Percentiles rank a stretch among this genome's conserved stretches.
Evolutionary conservation across 2,113 vertebrate species (phyloP).

Genomic region (Gambusia holbrooki): DNA sequence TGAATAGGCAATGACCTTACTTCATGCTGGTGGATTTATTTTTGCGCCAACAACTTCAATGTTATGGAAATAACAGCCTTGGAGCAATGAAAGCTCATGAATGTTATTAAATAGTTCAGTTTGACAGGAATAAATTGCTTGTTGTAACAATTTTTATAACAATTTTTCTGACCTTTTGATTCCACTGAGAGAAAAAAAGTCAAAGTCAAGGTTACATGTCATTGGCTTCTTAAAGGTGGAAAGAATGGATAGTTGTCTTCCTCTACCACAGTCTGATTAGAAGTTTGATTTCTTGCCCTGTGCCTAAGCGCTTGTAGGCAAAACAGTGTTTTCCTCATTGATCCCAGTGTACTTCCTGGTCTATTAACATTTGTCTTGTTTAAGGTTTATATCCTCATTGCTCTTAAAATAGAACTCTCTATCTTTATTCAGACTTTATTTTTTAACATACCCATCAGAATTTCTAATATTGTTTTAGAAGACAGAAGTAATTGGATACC

Average conservation of each 20-base stretch:
- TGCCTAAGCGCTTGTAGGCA: background rate
- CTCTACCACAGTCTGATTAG: background rate
- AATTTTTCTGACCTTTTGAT: background rate
- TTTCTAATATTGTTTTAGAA: constrained; percentile 3
- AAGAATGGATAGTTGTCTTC: background rate
- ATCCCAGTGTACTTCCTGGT: too few relatives aligned
- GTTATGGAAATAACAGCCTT: constrained; percentile 26
- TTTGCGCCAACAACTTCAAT: constrained; percentile 28
- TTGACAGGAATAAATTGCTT: background rate
- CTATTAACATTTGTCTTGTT: too few relatives aligned
- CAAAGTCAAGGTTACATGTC: background rate
- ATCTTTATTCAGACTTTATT: background rate
- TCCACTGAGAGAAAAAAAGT: background rate
- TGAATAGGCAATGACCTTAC: constrained; percentile 39
- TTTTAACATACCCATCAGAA: background rate
- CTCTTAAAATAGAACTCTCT: background rate
- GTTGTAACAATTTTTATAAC: background rate
- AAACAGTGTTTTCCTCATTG: background rate
- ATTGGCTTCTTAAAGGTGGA: background rate
- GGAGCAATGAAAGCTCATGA: constrained; percentile 15
- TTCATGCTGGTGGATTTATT: constrained; percentile 21
- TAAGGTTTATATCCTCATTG: too few relatives aligned
- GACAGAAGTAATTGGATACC: background rate
- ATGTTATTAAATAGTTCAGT: constrained; percentile 9
- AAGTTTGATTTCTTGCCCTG: background rate